Evolutionary conservation across 2,113 vertebrate genomes (phyloP), one percentile per base, ranked within the genome.

Genomic region (Campylorhamphus procurvoides): DNA sequence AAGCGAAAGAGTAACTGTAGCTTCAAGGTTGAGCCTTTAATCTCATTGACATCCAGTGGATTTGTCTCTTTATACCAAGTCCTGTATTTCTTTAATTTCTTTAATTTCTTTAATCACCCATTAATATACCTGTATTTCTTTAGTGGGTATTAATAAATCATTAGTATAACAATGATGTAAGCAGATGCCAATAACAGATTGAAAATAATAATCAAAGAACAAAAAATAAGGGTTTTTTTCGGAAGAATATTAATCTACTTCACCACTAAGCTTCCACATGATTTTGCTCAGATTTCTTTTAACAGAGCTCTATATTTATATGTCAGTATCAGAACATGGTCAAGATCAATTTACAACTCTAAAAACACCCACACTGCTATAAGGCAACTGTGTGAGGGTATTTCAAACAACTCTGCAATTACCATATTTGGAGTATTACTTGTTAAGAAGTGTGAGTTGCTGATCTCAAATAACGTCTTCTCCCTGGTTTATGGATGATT

Each of bases 361-460:
- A 62, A 56, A 73, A 23, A 6, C 1, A 1, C 5, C 8, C 24
- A 44, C 9, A 27, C 18, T 74, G 28, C 22, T 66, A 24, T 56
- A 87, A 69, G 27, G 8, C 37, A 81, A 22, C 1, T 39, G 18
- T 28, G 23, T 44, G 40, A 64, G 15, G 3, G 6, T 3, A 1
- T 40, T 78, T 84, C 40, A 58, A 91, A 80, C 7, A 79, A 42
- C 6, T 60, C 59, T 64, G 10, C 37, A 77, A 3, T 3, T 29
- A 9, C 35, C 7, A 7, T 64, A 23, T 56, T 53, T 52, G 24
- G 64, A 69, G 6, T 35, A 44, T 24, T 53, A 39, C 0, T 0
- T 78, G 5, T 8, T 46, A 80, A n/a, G 24, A 44, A 78, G 7
- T 44, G 37, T 4, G 16, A 76, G 14, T 37, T 83, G 72, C 58